A percentile compares a stretch with the other conserved stretches of the same genome.
These are phyloP conservation scores for Formica selysi DNA, from an alignment of 1,140 invertebrate species.

Conservation along the genomic window DNA sequence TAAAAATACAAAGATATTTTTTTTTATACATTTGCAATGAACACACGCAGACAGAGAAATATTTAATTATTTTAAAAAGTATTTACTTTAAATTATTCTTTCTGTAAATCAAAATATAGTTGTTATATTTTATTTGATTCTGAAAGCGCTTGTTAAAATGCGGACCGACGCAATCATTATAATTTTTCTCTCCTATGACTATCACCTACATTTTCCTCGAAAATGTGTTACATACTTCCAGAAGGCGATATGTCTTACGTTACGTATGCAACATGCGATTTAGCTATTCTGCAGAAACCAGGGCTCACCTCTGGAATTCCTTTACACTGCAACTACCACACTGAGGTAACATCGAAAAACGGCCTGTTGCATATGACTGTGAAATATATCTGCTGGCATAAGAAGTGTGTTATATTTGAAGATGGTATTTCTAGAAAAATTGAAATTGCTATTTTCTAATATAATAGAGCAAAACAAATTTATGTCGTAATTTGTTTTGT, in stretches of 20 bases:
- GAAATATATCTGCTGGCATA: conserved; percentile 49
- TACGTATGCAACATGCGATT: conserved; percentile 64
- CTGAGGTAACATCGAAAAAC: conserved; percentile 59
- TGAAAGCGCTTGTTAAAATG: background rate
- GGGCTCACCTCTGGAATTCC: conserved; percentile 57
- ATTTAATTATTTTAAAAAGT: background rate
- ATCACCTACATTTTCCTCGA: conserved; percentile 18
- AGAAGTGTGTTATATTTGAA: conserved; percentile 51
- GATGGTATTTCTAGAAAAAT: conserved; percentile 45
- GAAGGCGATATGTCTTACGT: conserved; percentile 52
- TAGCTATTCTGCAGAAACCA: conserved; percentile 61
- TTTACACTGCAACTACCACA: conserved; percentile 52
- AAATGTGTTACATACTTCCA: conserved; percentile 45
- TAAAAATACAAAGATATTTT: background rate
- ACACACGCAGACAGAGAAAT: background rate
- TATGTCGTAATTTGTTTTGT: conserved; percentile 2
- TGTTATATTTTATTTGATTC: background rate
- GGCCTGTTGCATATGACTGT: conserved; percentile 62
- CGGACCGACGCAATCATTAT: conserved; percentile 21
- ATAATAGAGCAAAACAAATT: background rate
- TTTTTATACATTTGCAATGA: background rate
- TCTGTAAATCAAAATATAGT: background rate
- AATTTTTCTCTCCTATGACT: conserved; percentile 30
- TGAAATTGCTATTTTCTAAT: conserved; percentile 20
- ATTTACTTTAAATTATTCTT: background rate